Evolutionary conservation across 2,888 invertebrate genomes (phyloP).

Genomic region (Macrophya annulata): DNA sequence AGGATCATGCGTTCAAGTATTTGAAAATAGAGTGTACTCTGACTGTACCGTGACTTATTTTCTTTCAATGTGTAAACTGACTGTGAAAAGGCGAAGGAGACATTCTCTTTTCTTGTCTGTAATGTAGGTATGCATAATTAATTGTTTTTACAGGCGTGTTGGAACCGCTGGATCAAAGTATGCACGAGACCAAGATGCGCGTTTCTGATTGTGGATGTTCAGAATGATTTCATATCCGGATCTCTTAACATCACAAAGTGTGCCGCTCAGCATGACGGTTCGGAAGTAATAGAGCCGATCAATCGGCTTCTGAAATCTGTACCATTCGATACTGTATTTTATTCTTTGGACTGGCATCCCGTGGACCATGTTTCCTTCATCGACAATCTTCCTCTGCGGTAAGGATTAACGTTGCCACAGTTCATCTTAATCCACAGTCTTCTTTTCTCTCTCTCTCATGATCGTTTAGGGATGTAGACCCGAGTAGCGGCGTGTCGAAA

Average conservation of each 20-base stretch:
- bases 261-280: constrained; percentile 94
- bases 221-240: constrained; percentile 98
- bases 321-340: constrained; percentile 93
- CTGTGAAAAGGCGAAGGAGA: background rate
- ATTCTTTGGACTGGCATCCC: constrained; percentile 99
- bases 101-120: background rate
- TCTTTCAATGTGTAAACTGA: background rate
- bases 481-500: constrained; percentile 71
- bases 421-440: constrained; percentile 13
- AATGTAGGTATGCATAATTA: background rate
- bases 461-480: constrained; percentile 72
- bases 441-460: constrained; percentile 24
- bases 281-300: constrained; percentile 95
- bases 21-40: background rate
- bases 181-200: constrained; percentile 89
- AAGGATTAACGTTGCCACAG: constrained; percentile 52
- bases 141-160: constrained; percentile 83
- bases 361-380: constrained; percentile 97
- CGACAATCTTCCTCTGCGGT: constrained; percentile 89
- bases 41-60: background rate
- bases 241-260: constrained; percentile 96
- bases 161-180: constrained; percentile 96
- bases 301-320: constrained; percentile 91
- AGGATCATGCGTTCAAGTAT: background rate
- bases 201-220: constrained; percentile 96